Base-by-base conservation (phyloP, 1,140 invertebrate genomes). In the Heliconius melpomene region DNA sequence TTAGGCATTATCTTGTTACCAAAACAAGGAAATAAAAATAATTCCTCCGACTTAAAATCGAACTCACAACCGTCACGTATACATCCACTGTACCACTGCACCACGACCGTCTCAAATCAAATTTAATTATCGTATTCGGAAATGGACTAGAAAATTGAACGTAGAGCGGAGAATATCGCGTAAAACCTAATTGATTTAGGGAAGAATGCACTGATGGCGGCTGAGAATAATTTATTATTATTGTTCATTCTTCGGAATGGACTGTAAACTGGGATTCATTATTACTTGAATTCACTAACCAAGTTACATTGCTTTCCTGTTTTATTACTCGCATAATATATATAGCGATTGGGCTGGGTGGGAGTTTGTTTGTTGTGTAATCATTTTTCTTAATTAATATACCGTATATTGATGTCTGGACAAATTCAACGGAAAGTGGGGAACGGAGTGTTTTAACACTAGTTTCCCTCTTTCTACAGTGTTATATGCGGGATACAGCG, bases 141-240 rank as follows among this genome's bases (percentile, higher is more conserved):
- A 91, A 93, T 93, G 91, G 91, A 80, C 90, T 93, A 89, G 90
- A 91, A 93, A 93, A 93, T 93, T 91, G 89, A 91, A 91, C 87
- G 88, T 86, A 87, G 80, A 60, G 75, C 40, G 78, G 81, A 83
- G 83, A 16, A 79, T 83, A 84, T 78, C 84, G 86, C 85, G 84
- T 87, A 91, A 91, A 88, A 90, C 85, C 88, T 89, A 91, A 91
- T 90, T 89, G 88, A 89, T 90, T 89, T 84, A 78, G 80, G 78
- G 83, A 87, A 83, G 83, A 87, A 87, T 84, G 82, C 84, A 81
- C 79, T 78, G 75, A 79, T 79, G 71, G 54, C 54, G 57, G 82
- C 46, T 75, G 79, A 38, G 76, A 77, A 75, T 78, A 83, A 79
- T 80, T 83, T 83, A 85, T 83, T 81, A 82, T 82, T 80, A 87